phyloP scores from a whole-genome alignment of 2,888 invertebrate genomes.

The Drosophila nigricruria region DNA sequence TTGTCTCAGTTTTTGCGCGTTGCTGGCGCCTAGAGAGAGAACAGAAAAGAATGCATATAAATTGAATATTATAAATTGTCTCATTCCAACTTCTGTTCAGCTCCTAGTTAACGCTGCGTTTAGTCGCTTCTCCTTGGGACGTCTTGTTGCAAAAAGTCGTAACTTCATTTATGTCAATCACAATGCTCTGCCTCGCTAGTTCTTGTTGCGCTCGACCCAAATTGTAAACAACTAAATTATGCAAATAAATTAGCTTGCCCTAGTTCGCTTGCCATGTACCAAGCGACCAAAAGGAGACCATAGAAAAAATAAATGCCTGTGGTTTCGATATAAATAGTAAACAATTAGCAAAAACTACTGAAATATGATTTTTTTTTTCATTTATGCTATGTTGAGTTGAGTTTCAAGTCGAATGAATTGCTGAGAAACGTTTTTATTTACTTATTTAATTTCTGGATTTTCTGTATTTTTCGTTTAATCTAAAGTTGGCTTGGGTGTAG shows the following conservation, averaged over 20 bases:
- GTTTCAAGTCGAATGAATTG: not conserved
- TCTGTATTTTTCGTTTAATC: not conserved
- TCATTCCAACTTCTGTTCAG: conserved; percentile 63
- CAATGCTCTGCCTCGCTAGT: conserved; percentile 39
- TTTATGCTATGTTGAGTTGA: not conserved
- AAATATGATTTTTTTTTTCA: not conserved
- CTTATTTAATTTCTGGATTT: not conserved
- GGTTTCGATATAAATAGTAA: conserved; percentile 20
- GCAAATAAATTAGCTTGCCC: conserved; percentile 71
- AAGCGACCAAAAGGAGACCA: conserved; percentile 6
- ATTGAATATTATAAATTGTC: conserved; percentile 83
- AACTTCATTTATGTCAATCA: conserved; percentile 84
- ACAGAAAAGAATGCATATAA: conserved; percentile 78
- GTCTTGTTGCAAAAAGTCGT: conserved; percentile 66
- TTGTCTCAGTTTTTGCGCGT: conserved; percentile 17
- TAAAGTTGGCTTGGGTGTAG: no score
- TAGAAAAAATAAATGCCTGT: conserved; percentile 33
- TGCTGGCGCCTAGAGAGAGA: conserved; percentile 33
- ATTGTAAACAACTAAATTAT: conserved; percentile 84
- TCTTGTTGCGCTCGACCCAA: conserved; percentile 45
- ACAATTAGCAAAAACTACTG: conserved; percentile 26
- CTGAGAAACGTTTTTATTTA: not conserved
- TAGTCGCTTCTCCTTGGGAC: conserved; percentile 30
- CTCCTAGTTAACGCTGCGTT: conserved; percentile 43
- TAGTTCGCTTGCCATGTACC: conserved; percentile 25